Evolutionary conservation across 1,140 invertebrate species (phyloP), one percentile per base, ranked within the genome.

Genomic region (Oncopodura yosiiana): DNA sequence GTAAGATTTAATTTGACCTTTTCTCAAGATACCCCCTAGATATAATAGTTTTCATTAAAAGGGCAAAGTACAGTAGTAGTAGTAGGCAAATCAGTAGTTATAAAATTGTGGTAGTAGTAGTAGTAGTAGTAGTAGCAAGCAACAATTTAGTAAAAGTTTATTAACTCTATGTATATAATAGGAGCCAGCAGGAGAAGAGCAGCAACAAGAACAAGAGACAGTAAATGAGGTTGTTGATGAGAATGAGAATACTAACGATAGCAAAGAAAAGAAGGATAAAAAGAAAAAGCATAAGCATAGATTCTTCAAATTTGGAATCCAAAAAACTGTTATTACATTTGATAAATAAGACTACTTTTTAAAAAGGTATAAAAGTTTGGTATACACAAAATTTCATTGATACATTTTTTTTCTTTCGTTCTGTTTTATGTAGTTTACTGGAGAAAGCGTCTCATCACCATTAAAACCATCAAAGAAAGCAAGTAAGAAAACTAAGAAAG

Each of bases 291-390:
- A 36, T 5, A 30, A 41, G n/a, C 49, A 51, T 29, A 51, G 41
- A 29, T 21, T 51, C 29, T 51, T 51, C 30, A 51, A 51, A 41
- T 51, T 51, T 38, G 49, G 49, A n/a, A 34, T 51, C 16, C 38
- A 51, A 14, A 51, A 51, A 30, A 39, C 49, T 18, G 37, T 51
- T 21, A 16, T 51, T 24, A 51, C 37, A 5, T 29, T 51, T 16
- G 37, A 36, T 42, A 30, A 51, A 49, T 37, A 49, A 38, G 21
- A 30, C 27, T 2, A 8, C n/a, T 26, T 1, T 14, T 16, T 27
- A n/a, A 24, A 27, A 27, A 19, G 23, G n/a, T 30, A 23, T 19
- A 19, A n/a, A 49, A 34, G 46, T 49, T n/a, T n/a, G n/a, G n/a
- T n/a, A n/a, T n/a, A n/a, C n/a, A n/a, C n/a, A n/a, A n/a, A n/a